Evolutionary conservation across 1,140 invertebrate genomes (phyloP).

Genomic region (Apis dorsata): DNA sequence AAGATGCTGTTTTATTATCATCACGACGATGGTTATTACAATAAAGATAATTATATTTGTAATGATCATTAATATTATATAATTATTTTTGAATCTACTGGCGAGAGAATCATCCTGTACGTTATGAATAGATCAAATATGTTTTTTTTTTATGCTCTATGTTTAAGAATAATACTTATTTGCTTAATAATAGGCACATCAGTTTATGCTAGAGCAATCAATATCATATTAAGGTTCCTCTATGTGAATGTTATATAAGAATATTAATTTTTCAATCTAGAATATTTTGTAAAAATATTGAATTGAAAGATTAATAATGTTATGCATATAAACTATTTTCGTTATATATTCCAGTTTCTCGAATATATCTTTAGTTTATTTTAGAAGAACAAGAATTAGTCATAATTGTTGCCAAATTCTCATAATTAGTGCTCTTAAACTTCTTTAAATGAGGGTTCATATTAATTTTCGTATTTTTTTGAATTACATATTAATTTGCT

Average conservation of each 20-base stretch:
- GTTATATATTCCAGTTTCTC: not conserved
- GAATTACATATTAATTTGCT: conserved; percentile 27
- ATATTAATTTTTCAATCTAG: conserved; percentile 22
- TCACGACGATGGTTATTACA: no score
- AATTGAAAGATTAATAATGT: conserved; percentile 11
- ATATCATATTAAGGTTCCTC: conserved; percentile 13
- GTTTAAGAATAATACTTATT: not conserved
- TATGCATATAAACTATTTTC: not conserved
- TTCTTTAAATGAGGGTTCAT: not conserved
- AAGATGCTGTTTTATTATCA: no score
- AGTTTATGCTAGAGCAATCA: conserved; percentile 38
- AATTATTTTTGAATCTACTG: no score
- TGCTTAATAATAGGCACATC: conserved; percentile 52
- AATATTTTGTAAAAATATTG: not conserved
- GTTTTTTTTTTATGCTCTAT: not conserved
- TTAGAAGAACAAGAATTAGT: not conserved
- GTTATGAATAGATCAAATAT: conserved; percentile 34
- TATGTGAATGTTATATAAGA: conserved; percentile 2
- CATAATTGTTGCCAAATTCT: not conserved
- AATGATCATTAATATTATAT: no score
- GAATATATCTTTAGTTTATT: not conserved
- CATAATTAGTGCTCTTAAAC: not conserved
- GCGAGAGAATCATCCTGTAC: no score
- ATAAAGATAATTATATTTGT: no score
- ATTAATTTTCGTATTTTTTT: not conserved